A percentile compares a stretch with the other conserved stretches of the same genome.
Evolutionary conservation across 1,140 invertebrate genomes (phyloP).

Genomic region (Melitaea cinxia): DNA sequence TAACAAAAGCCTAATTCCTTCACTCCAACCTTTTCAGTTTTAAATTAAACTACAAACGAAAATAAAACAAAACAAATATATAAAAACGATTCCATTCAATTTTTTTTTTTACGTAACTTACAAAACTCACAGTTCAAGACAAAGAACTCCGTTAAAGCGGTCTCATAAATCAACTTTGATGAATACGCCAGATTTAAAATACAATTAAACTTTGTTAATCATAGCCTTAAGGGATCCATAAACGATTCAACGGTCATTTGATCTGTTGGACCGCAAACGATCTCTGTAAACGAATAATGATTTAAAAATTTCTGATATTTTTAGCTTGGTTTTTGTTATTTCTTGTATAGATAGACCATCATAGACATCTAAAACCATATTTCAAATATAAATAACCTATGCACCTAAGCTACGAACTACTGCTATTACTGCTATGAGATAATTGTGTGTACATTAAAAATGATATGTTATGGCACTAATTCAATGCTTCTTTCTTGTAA

Average conservation of each 20-base stretch:
- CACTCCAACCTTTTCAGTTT: background rate
- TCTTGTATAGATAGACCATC: too few species aligned
- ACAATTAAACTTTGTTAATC: constrained; percentile 53
- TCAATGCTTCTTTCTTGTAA: too few species aligned
- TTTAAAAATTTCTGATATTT: too few species aligned
- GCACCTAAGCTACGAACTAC: too few species aligned
- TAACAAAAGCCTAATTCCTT: too few species aligned
- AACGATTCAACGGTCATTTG: background rate
- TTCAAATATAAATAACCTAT: too few species aligned
- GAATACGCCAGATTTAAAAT: constrained; percentile 49
- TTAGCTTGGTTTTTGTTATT: too few species aligned
- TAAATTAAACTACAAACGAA: background rate
- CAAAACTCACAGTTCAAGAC: background rate
- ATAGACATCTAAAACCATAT: too few species aligned
- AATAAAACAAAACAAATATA: background rate
- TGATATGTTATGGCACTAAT: too few species aligned
- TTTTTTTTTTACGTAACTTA: background rate
- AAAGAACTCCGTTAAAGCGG: background rate
- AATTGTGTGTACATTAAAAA: too few species aligned
- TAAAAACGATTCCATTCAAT: background rate
- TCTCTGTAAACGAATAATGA: too few species aligned
- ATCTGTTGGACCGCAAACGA: background rate
- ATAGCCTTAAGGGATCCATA: constrained; percentile 11
- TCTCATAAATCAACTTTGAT: constrained; percentile 38
- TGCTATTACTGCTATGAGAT: too few species aligned